phyloP scores from a whole-genome alignment of 2,888 invertebrate genomes.

The Schrankia costaestrigalis region DNA sequence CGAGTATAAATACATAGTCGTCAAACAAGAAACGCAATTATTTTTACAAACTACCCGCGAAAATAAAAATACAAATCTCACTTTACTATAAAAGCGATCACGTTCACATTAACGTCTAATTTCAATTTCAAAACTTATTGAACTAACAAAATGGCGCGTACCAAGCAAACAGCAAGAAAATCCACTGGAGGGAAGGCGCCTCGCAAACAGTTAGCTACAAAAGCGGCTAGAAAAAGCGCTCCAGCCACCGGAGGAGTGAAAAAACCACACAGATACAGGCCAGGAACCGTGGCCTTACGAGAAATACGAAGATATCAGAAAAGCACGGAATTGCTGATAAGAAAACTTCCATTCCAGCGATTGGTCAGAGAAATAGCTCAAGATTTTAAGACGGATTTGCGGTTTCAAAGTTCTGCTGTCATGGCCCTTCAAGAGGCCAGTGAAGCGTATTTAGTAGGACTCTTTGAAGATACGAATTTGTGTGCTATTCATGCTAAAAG shows the following conservation, averaged over 20 bases:
- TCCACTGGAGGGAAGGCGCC: constrained; percentile 88
- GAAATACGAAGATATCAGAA: constrained; percentile 88
- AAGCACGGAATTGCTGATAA: constrained; percentile 85
- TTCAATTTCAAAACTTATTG: too few species aligned
- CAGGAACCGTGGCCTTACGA: constrained; percentile 85
- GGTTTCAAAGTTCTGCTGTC: constrained; percentile 86
- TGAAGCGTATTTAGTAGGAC: constrained; percentile 83
- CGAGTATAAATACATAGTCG: too few species aligned
- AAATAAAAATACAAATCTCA: too few species aligned
- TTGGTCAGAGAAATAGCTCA: constrained; percentile 87
- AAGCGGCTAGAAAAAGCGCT: constrained; percentile 86
- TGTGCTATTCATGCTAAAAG: constrained; percentile 86
- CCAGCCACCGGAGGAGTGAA: constrained; percentile 87
- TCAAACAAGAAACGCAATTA: too few species aligned
- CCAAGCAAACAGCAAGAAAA: constrained; percentile 87
- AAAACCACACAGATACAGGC: constrained; percentile 86
- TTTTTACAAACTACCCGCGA: too few species aligned
- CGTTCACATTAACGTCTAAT: too few species aligned
- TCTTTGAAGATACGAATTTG: constrained; percentile 89
- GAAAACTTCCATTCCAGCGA: constrained; percentile 87
- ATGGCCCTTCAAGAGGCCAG: constrained; percentile 84
- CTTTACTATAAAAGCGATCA: too few species aligned
- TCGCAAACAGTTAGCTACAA: constrained; percentile 85
- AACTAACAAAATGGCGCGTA: constrained; percentile 85
- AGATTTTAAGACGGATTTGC: constrained; percentile 85